Conservation (phyloP, 2,888 invertebrate genomes). For the Cheilosia urbana region DNA sequence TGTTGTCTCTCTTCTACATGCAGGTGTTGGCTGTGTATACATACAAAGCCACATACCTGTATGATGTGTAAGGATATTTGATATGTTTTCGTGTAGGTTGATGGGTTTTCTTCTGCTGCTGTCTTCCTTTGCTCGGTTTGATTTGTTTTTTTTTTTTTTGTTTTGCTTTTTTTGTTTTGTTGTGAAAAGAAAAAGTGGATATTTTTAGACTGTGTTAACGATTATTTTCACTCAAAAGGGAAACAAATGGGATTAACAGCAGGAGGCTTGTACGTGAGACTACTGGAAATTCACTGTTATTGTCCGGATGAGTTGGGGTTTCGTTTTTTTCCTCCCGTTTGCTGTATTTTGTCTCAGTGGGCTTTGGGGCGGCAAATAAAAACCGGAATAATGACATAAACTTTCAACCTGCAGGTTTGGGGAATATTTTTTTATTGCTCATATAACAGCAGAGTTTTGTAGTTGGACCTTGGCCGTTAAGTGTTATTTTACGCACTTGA, state of each 20-base stretch:
- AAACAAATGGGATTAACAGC: slow-evolving; percentile 59
- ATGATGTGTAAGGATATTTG: slow-evolving; percentile 51
- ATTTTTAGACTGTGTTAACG: slow-evolving; percentile 67
- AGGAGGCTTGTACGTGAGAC: slow-evolving; percentile 33
- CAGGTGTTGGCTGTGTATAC: neutral
- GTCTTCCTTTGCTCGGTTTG: neutral
- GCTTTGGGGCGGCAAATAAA: neutral
- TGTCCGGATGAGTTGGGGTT: slow-evolving; percentile 9
- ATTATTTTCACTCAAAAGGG: slow-evolving; percentile 62
- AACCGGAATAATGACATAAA: slow-evolving; percentile 10
- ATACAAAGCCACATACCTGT: slow-evolving; percentile 11
- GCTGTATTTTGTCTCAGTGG: neutral
- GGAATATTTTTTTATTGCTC: neutral
- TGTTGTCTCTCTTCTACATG: neutral
- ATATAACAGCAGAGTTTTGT: neutral
- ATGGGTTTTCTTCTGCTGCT: slow-evolving; percentile 22
- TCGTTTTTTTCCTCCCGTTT: neutral
- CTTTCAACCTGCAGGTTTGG: neutral
- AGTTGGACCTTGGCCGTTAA: neutral
- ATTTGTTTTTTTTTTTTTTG: slow-evolving; percentile 1
- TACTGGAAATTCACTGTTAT: slow-evolving; percentile 26
- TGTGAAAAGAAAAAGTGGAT: slow-evolving; percentile 1
- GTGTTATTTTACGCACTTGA: slow-evolving; percentile 1
- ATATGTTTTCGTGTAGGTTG: slow-evolving; percentile 40
- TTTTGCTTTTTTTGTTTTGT: neutral